A percentile compares a stretch with the other conserved stretches of the same genome.
Conservation (phyloP, 2,888 invertebrate genomes). For the Phragmatobia fuliginosa region DNA sequence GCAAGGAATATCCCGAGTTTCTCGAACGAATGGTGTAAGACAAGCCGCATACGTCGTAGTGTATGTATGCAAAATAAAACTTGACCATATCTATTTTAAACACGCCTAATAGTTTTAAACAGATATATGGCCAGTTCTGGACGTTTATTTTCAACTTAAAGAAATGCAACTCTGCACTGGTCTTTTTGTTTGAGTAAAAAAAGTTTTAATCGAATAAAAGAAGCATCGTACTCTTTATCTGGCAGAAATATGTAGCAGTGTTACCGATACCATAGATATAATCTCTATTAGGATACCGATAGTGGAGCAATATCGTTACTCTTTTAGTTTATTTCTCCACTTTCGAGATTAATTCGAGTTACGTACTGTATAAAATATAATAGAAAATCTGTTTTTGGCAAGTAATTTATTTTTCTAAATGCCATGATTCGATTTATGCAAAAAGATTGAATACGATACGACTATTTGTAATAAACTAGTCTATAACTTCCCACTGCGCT, state of each 20-base stretch:
- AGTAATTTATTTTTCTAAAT: too few relatives aligned
- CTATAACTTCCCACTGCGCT: not conserved
- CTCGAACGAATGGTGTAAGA: conserved; percentile 1
- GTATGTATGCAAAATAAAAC: conserved; percentile 34
- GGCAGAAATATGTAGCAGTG: conserved; percentile 1
- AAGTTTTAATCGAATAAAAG: conserved; percentile 25
- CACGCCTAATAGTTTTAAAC: conserved; percentile 40
- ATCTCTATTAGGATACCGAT: not conserved
- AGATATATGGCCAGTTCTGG: conserved; percentile 17
- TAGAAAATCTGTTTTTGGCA: too few relatives aligned
- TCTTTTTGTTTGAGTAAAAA: conserved; percentile 19
- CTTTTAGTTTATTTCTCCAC: not conserved
- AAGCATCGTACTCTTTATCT: conserved; percentile 17
- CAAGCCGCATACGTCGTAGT: not conserved
- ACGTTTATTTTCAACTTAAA: conserved; percentile 20
- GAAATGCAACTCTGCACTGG: not conserved
- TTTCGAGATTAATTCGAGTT: too few relatives aligned
- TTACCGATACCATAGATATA: conserved; percentile 5
- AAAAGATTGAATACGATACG: too few relatives aligned
- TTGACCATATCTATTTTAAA: conserved; percentile 37
- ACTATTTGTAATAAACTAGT: not conserved
- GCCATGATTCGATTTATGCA: too few relatives aligned
- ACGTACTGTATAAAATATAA: too few relatives aligned
- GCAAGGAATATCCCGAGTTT: conserved; percentile 6
- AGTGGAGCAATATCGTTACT: not conserved